Evolutionary conservation across 2,888 invertebrate genomes (phyloP), one percentile per base, ranked within the genome.

Genomic region (Nephrotoma flavescens): DNA sequence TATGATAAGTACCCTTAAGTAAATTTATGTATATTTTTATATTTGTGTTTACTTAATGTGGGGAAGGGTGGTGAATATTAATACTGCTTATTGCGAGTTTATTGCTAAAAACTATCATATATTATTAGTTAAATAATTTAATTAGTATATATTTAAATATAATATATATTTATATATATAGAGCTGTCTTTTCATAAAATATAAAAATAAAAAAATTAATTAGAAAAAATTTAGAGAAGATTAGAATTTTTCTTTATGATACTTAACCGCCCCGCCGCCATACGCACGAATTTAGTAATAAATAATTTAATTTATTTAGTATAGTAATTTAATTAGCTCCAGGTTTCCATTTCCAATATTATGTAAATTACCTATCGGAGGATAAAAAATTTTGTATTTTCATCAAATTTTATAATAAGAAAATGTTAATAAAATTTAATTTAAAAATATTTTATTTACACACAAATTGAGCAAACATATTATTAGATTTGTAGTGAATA

Each of bases 41-140:
- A 31, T 47, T 47, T 57, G 19, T 31, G 31, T 31, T 57, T 57
- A 57, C 15, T 57, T n/a, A 71, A 71, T 71, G 71, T 71, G 71
- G 71, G 71, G 31, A 71, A 84, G 84, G 84, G 42, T 84, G 84
- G 84, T 84, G 84, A 84, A 42, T 84, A 85, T 84, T 87, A 87
- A 86, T 86, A 87, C 86, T 86, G 86, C 87, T 86, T 86, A 85
- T 86, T 87, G 87, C 86, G 44, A 85, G 52, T 57, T 45, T 87
- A 86, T 87, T 87, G 87, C 87, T 87, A 87, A 41, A 71, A 87
- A 86, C 42, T 87, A 86, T 86, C 83, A 41, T 71, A 42, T 42
- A 84, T 84, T 15, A 42, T 42, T 84, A 84, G n/a, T 41, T 83
- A 83, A 41, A 83, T 83, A 41, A 42, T 84, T 42, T 42, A 42